Conservation (phyloP, 2,797 vertebrate species). For the Sebastes vulpes region DNA sequence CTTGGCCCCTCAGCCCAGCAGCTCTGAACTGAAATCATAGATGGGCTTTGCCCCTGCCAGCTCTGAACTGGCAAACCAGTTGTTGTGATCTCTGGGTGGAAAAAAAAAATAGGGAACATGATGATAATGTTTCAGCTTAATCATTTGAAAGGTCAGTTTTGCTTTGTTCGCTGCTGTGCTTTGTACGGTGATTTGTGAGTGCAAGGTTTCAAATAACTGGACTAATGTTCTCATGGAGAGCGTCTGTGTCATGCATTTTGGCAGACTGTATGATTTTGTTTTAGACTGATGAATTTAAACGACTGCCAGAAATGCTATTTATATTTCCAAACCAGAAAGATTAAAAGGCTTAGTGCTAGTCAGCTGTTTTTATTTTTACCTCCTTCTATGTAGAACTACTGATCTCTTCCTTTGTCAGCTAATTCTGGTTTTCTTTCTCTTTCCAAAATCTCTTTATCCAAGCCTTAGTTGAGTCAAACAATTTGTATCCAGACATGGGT, state of each 20-base stretch:
- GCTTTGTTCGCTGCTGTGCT: constrained; percentile 75
- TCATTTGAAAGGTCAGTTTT: constrained; percentile 82
- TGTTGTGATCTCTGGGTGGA: constrained; percentile 84
- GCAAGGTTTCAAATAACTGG: constrained; percentile 73
- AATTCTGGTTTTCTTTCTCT: constrained; percentile 49
- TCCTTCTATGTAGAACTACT: constrained; percentile 30
- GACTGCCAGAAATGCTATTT: constrained; percentile 60
- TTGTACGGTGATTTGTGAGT: constrained; percentile 76
- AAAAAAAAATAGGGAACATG: constrained; percentile 75
- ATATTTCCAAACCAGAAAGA: constrained; percentile 55
- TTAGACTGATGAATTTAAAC: constrained; percentile 64
- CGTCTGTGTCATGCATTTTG: constrained; percentile 69
- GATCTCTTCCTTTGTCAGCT: constrained; percentile 50
- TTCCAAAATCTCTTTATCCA: constrained; percentile 33
- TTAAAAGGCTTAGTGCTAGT: constrained; percentile 61
- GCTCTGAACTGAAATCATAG: constrained; percentile 87
- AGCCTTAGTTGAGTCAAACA: constrained; percentile 50
- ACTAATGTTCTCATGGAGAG: constrained; percentile 68
- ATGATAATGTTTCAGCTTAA: constrained; percentile 83
- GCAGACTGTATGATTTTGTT: constrained; percentile 64
- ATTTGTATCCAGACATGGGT: constrained; percentile 39
- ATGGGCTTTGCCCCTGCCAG: constrained; percentile 86
- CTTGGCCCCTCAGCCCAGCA: constrained; percentile 81
- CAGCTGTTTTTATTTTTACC: constrained; percentile 65
- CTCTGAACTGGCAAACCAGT: constrained; percentile 86